Evolutionary conservation across 2,888 invertebrate species (phyloP).

Genomic region (Polydrusus cervinus): DNA sequence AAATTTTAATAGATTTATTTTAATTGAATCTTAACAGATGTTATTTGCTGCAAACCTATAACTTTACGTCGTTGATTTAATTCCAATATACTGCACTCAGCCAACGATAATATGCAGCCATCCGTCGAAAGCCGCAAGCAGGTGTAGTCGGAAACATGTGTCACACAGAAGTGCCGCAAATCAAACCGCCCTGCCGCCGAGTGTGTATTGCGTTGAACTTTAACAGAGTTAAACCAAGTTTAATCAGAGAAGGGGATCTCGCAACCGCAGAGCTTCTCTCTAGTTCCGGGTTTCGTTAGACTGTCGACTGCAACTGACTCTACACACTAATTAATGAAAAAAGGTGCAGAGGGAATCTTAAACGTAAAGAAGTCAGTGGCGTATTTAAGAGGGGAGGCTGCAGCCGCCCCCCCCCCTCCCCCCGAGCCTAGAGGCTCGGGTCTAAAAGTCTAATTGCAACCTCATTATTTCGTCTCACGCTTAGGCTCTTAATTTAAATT

Average conservation of each 20-base stretch:
- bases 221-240: slow-evolving; percentile 48
- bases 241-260: slow-evolving; percentile 45
- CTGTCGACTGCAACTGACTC: slow-evolving; percentile 41
- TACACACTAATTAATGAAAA: slow-evolving; percentile 40
- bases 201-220: slow-evolving; percentile 47
- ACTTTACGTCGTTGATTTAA: slow-evolving; percentile 7
- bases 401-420: too few relatives aligned
- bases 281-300: slow-evolving; percentile 47
- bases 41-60: background rate
- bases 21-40: too few relatives aligned
- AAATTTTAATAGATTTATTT: too few relatives aligned
- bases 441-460: too few relatives aligned
- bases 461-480: too few relatives aligned
- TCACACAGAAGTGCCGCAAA: slow-evolving; percentile 57
- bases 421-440: too few relatives aligned
- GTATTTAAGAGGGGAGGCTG: too few relatives aligned
- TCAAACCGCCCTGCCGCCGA: slow-evolving; percentile 49
- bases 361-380: too few relatives aligned
- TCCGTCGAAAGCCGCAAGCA: slow-evolving; percentile 42
- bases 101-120: slow-evolving; percentile 37
- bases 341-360: slow-evolving; percentile 14
- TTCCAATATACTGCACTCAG: slow-evolving; percentile 14
- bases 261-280: slow-evolving; percentile 44
- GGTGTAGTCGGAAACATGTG: slow-evolving; percentile 56
- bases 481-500: too few relatives aligned